Evolutionary conservation across 2,113 vertebrate genomes (phyloP).

Genomic region (Junco hyemalis): DNA sequence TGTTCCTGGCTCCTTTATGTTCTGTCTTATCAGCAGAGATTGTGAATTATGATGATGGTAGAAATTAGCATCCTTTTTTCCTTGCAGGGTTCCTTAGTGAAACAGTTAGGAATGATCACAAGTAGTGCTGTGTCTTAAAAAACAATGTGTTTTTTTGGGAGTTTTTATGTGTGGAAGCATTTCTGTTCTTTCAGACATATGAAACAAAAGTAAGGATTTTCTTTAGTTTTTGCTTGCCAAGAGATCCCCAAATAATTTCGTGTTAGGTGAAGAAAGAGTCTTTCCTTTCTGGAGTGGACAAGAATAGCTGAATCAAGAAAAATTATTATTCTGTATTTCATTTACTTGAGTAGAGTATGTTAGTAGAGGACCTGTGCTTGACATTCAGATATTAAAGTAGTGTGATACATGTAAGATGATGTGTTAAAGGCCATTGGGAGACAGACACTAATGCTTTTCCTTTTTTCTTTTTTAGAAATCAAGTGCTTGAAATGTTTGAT

Average conservation of each 20-base stretch:
- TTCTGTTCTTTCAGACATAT: background rate
- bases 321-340: rapidly evolving
- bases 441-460: background rate
- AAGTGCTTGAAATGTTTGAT: conserved; percentile 99
- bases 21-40: background rate
- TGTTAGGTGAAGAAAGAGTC: background rate
- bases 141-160: rapidly evolving
- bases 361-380: background rate
- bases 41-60: background rate
- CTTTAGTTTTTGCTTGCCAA: background rate
- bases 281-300: background rate
- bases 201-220: background rate
- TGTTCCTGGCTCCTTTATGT: background rate
- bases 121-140: background rate
- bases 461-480: conserved; percentile 79
- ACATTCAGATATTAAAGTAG: background rate
- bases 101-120: background rate
- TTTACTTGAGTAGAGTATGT: background rate
- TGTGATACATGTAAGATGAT: background rate
- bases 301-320: background rate
- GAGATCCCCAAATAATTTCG: background rate
- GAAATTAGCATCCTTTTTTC: background rate
- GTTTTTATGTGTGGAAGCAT: background rate
- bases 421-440: background rate
- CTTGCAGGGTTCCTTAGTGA: background rate